Evolutionary conservation across 1,140 invertebrate genomes (phyloP), one percentile per base, ranked within the genome.

Genomic region (Drosophila lacertosa): DNA sequence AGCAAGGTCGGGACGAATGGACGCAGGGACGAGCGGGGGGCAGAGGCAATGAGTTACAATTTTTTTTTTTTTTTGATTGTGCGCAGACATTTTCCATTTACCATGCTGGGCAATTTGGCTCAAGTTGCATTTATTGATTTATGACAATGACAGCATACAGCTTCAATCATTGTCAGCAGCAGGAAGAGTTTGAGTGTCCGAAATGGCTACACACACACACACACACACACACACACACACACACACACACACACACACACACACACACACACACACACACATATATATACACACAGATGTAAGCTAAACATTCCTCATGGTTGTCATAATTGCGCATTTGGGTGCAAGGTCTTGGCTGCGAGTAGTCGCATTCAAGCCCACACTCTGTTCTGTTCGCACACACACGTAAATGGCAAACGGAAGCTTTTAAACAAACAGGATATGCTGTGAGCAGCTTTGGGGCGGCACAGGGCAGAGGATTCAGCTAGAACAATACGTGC

Each of bases 361-460:
- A 37, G 7, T 16, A 10, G 4, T 51, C 32, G 35, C 13, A 24
- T 10, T 47, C 44, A 5, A 13, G 32, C 13, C 24, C 18, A 20
- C 18, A 53, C 20, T 40, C 37, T n/a, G n/a, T n/a, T n/a, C n/a
- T n/a, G 39, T 40, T 51, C 18, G 22, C n/a, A 18, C 26, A 24
- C 40, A 33, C 35, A 29, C 16, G 72, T 33, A 71, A 66, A 60
- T 58, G 73, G 62, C 55, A 33, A 72, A 54, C 81, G 81, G 81
- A 84, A 84, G 81, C 81, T 84, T 84, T 84, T 88, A 86, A 77
- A 57, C 77, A 88, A 84, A 84, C 81, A 88, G 81, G 81, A 84
- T 88, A 84, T 86, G 81, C 73, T 79, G 55, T 84, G 67, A 86
- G 78, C 81, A 76, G 80, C 80, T 84, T 84, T 64, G 62, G 66